Evolutionary conservation across 2,888 invertebrate species (phyloP), one percentile per base, ranked within the genome.

Genomic region (Acanthoscelides obtectus): DNA sequence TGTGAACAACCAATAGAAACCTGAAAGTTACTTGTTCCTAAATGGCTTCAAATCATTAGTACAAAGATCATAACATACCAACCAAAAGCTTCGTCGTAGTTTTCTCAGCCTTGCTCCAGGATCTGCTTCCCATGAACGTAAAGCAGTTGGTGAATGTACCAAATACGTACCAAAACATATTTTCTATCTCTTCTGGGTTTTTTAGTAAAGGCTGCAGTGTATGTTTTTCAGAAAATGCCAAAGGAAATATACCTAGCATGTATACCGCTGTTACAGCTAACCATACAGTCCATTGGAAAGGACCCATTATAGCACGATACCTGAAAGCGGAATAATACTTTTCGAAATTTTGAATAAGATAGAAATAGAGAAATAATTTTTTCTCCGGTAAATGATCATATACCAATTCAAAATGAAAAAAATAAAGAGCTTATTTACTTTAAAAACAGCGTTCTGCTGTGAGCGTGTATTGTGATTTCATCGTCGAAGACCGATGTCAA

Each of bases 151-250:
- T 94, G 80, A 94, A 94, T 66, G 94, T 94, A 4, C 94, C 94
- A 79, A 94, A 94, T 71, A 94, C 93, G 81, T 93, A 94, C 94
- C 94, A 94, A 83, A 94, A 94, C 93, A 94, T 94, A 79, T 93
- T 92, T 84, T 93, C 93, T 64, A 94, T 86, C 86, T 93, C 92
- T 69, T 91, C 90, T 72, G 91, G 91, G 77, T 91, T 89, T 65
- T 90, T 87, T 25, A 93, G 78, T 27, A 94, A 85, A 80, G 92
- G 91, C 8, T 85, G 87, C 20, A 93, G 82, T 0, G 92, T 89
- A 72, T 91, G 88, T 77, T 91, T 91, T 79, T 93, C 92, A 0
- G 92, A 93, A 80, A 91, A 93, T 0, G 92, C 90, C 69, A 94
- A 86, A 0, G 94, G 93, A 77, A 94, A 89, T 77, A 94, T 91